A percentile compares a stretch with the other conserved stretches of the same genome.
Evolutionary conservation across 2,888 invertebrate genomes (phyloP).

Genomic region (Eutolmus rufibarbis): DNA sequence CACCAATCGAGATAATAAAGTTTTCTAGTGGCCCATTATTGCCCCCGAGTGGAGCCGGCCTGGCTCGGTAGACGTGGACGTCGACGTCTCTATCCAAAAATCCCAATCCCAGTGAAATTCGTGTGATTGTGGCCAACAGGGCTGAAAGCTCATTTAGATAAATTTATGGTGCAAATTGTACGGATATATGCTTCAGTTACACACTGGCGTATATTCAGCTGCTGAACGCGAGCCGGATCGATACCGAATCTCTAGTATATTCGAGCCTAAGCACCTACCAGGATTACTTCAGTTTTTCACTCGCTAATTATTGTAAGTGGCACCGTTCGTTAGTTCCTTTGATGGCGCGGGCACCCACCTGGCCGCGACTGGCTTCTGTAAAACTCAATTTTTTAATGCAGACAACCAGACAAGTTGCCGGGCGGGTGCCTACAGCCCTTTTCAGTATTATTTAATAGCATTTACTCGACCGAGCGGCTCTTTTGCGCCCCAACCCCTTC

Average conservation of each 20-base stretch:
- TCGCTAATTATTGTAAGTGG: conserved; percentile 27
- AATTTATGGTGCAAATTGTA: conserved; percentile 13
- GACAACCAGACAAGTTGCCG: background rate
- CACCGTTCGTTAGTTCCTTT: background rate
- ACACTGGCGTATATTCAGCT: background rate
- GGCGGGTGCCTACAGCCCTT: background rate
- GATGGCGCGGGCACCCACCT: background rate
- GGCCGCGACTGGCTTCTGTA: background rate
- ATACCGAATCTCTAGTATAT: conserved; percentile 1
- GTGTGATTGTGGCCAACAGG: background rate
- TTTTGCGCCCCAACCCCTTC: background rate
- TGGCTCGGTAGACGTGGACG: background rate
- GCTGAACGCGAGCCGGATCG: background rate
- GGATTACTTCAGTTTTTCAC: conserved; percentile 4
- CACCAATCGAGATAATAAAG: conserved; percentile 20
- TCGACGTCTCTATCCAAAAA: background rate
- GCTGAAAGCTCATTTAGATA: conserved; percentile 28
- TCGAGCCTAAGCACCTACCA: background rate
- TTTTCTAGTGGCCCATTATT: conserved; percentile 19
- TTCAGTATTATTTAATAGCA: background rate
- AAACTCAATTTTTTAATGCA: background rate
- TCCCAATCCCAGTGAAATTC: conserved; percentile 7
- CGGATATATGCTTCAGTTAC: background rate
- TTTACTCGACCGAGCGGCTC: background rate
- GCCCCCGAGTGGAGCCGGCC: background rate